Evolutionary conservation across 2,888 invertebrate species (phyloP).

Genomic region (Megastigmus dorsalis): DNA sequence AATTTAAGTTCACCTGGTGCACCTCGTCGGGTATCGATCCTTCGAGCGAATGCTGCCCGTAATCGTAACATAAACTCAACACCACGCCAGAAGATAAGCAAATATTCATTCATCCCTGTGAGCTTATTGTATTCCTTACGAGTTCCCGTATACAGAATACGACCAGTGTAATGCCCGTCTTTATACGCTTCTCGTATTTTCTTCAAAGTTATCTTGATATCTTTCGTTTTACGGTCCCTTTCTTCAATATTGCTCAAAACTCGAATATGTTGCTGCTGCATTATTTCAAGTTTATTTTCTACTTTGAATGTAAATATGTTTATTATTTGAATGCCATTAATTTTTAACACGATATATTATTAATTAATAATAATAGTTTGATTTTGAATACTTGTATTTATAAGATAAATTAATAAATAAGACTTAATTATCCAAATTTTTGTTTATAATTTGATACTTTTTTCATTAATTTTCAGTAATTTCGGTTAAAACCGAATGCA

Average conservation of each 20-base stretch:
- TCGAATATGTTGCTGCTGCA: background rate
- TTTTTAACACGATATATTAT: too few relatives aligned
- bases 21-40: slow-evolving; percentile 30
- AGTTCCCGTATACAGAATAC: slow-evolving; percentile 9
- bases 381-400: too few relatives aligned
- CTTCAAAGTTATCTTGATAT: slow-evolving; percentile 21
- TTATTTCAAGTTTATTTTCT: too few relatives aligned
- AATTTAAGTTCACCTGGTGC: slow-evolving; percentile 32
- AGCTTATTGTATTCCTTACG: slow-evolving; percentile 45
- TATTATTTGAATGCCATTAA: too few relatives aligned
- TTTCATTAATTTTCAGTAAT: too few relatives aligned
- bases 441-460: too few relatives aligned
- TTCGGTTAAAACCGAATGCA: too few relatives aligned
- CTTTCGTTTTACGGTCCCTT: too few relatives aligned
- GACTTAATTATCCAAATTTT: too few relatives aligned
- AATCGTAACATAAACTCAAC: slow-evolving; percentile 42
- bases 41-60: slow-evolving; percentile 27
- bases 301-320: too few relatives aligned
- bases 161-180: slow-evolving; percentile 5
- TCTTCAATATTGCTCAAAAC: slow-evolving; percentile 6
- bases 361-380: too few relatives aligned
- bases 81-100: slow-evolving; percentile 32
- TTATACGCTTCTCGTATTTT: slow-evolving; percentile 33
- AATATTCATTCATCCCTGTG: slow-evolving; percentile 41
- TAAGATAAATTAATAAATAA: too few relatives aligned